phyloP scores from a whole-genome alignment of 92 coral and sea anemone genomes.

The Galaxea fascicularis region DNA sequence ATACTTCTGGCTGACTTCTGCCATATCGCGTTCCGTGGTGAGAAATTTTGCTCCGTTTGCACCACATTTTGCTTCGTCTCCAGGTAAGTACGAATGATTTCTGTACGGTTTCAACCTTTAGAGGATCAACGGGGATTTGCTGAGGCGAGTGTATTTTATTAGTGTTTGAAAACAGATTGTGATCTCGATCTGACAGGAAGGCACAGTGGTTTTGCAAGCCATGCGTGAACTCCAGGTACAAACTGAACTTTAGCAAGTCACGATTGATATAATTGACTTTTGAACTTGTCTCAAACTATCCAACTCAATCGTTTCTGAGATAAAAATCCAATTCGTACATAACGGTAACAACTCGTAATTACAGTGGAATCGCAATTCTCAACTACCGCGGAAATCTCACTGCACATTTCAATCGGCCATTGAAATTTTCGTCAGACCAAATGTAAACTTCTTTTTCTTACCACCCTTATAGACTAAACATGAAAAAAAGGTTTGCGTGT shows the following conservation, averaged over 20 bases:
- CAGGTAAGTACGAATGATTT: neutral
- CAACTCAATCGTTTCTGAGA: too few relatives aligned
- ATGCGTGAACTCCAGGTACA: neutral
- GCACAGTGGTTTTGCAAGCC: neutral
- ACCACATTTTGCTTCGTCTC: neutral
- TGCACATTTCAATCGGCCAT: neutral
- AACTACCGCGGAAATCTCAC: too few relatives aligned
- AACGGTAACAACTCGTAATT: too few relatives aligned
- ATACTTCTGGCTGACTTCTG: neutral
- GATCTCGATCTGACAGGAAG: neutral
- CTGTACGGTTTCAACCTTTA: neutral
- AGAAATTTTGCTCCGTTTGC: neutral
- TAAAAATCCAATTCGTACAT: too few relatives aligned
- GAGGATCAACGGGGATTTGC: neutral
- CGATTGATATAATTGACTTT: neutral
- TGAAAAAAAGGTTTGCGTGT: constrained; percentile 10
- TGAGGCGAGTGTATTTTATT: neutral
- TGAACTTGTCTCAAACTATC: neutral
- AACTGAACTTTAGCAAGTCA: neutral
- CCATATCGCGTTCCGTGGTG: constrained; percentile 3
- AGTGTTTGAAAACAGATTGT: neutral
- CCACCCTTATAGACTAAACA: constrained; percentile 13
- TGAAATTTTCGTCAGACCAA: neutral
- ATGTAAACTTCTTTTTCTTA: neutral
- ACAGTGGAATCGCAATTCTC: too few relatives aligned